Conservation (phyloP, 2,888 invertebrate genomes). For the Archips crataeganus region DNA sequence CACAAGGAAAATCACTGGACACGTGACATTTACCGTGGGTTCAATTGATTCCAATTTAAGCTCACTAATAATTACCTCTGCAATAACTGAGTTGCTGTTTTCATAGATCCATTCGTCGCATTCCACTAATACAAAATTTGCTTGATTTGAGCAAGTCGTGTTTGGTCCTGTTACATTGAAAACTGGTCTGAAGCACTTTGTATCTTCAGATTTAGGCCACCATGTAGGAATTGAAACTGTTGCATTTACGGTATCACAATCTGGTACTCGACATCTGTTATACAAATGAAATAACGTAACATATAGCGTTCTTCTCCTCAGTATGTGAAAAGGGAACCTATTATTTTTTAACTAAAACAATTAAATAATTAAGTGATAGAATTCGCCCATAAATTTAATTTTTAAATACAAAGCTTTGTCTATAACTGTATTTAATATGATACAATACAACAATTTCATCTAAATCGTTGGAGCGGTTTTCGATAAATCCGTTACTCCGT, state of each 20-base stretch:
- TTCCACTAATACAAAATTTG: conserved; percentile 59
- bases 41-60: not conserved
- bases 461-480: no score
- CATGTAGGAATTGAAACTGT: conserved; percentile 59
- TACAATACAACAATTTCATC: no score
- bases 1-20: no score
- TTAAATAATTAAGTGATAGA: no score
- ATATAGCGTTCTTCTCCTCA: not conserved
- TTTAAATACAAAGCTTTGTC: no score
- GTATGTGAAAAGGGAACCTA: no score
- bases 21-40: not conserved
- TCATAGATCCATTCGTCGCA: conserved; percentile 74
- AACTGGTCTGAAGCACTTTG: conserved; percentile 64
- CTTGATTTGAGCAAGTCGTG: conserved; percentile 61
- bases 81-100: conserved; percentile 66
- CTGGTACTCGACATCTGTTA: conserved; percentile 68
- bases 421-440: no score
- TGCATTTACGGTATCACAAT: conserved; percentile 61
- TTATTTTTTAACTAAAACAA: no score
- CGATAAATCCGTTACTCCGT: no score
- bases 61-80: conserved; percentile 58
- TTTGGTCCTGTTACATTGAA: conserved; percentile 53
- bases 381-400: no score
- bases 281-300: conserved; percentile 14
- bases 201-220: conserved; percentile 62